Conservation (phyloP, 2,113 vertebrate species). For the Tringa solitaria region DNA sequence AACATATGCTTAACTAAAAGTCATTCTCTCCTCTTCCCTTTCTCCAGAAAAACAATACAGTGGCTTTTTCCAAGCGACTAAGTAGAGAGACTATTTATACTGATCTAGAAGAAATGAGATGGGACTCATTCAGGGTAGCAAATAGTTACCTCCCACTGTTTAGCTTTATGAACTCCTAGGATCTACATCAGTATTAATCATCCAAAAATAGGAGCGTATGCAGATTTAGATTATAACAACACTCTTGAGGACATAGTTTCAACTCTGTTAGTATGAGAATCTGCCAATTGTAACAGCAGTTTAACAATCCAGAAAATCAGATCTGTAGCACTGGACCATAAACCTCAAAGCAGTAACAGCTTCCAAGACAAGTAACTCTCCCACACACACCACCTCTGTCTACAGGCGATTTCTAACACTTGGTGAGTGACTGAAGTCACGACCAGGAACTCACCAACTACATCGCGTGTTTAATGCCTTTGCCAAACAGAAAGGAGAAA, state of each 20-base stretch:
- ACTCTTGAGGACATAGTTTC: background rate
- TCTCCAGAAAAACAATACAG: background rate
- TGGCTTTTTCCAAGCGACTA: background rate
- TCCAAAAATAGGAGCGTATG: background rate
- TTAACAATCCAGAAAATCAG: slow-evolving; percentile 5
- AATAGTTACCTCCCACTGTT: background rate
- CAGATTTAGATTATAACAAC: background rate
- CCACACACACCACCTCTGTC: background rate
- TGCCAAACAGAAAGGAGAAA: background rate
- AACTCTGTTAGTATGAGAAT: background rate
- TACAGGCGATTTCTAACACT: background rate
- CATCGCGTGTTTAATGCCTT: background rate
- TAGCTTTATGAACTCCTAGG: background rate
- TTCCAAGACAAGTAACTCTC: background rate
- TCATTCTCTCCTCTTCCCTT: background rate
- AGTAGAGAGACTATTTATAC: background rate
- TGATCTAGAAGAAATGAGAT: slow-evolving; percentile 8
- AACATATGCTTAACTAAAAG: background rate
- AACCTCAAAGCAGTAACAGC: background rate
- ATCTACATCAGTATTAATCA: background rate
- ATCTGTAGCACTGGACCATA: background rate
- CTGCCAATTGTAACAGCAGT: background rate
- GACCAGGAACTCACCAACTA: background rate
- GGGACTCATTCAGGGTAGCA: background rate
- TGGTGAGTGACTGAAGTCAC: background rate